A percentile compares a stretch with the other conserved stretches of the same genome.
Conservation (phyloP, 2,888 invertebrate genomes). For the Agrochola litura region DNA sequence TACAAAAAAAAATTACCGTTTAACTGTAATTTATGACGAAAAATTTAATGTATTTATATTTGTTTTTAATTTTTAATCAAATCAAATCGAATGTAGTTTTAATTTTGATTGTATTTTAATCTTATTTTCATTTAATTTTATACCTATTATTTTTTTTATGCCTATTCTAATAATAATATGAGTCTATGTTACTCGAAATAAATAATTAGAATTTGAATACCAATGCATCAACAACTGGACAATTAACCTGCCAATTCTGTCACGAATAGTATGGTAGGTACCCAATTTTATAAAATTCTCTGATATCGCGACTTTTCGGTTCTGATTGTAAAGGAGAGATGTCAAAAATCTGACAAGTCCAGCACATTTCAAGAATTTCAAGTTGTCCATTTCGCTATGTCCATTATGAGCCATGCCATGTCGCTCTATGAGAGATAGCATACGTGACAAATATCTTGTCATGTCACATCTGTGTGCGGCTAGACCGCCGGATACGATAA, state of each 20-base stretch:
- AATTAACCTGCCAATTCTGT: background rate
- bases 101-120: too few species aligned
- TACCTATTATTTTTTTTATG: too few species aligned
- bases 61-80: too few species aligned
- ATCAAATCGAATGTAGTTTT: too few species aligned
- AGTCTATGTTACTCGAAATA: too few species aligned
- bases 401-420: background rate
- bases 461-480: background rate
- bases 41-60: too few species aligned
- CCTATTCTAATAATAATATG: too few species aligned
- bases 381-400: background rate
- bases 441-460: background rate
- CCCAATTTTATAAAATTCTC: background rate
- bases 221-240: background rate
- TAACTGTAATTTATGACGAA: too few species aligned
- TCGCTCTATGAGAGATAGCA: background rate
- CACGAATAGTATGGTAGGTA: background rate
- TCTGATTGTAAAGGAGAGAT: background rate
- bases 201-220: too few species aligned
- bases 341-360: background rate
- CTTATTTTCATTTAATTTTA: too few species aligned
- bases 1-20: too few species aligned
- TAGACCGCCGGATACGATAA: background rate
- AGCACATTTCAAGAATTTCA: background rate
- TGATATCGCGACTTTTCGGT: background rate